Base-by-base conservation (phyloP, 2,888 invertebrate genomes). In the Hecatera dysodea region DNA sequence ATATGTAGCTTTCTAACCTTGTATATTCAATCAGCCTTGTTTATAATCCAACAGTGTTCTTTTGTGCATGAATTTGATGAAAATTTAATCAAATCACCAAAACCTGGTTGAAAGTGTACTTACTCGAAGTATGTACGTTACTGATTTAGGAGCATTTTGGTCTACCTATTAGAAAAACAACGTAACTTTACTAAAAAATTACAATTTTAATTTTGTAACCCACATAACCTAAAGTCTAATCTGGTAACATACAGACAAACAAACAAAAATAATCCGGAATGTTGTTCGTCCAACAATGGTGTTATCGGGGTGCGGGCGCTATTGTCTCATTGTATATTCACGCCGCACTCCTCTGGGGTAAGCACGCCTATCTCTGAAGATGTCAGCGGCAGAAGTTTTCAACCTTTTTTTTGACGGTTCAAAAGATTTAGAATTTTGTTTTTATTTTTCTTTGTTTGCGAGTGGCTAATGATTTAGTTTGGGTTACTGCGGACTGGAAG, bases 311-410 rank as follows among this genome's bases (percentile, higher is more conserved):
- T 84, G 78, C 83, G 79, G 83, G 74, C 50, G 48, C 79, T 27
- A 78, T 84, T 84, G 84, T 84, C 79, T 84, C 84, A 84, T 84
- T 83, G 81, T 80, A 76, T 33, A 84, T 84, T 84, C 84, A 81
- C 70, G 56, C 68, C 78, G 71, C 68, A 69, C 70, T 60, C 73
- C 70, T 61, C 64, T 6, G 78, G 71, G 72, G 71, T 81, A 78
- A 82, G 80, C 80, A 70, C 77, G 83, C 73, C 81, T 84, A 84
- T 84, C 84, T 82, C 67, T 66, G 67, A 81, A 84, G 76, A 82
- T 77, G 84, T 84, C 84, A 84, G 56, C 64, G 57, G 24, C 84
- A 84, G 77, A 79, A 80, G 71, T 75, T 71, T 65, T 52, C 64
- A 65, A 72, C 72, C 63, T 67, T 78, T 80, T 83, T 83, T 83